Evolutionary conservation across 2,888 invertebrate genomes (phyloP).

Genomic region (Sesamia inferens): DNA sequence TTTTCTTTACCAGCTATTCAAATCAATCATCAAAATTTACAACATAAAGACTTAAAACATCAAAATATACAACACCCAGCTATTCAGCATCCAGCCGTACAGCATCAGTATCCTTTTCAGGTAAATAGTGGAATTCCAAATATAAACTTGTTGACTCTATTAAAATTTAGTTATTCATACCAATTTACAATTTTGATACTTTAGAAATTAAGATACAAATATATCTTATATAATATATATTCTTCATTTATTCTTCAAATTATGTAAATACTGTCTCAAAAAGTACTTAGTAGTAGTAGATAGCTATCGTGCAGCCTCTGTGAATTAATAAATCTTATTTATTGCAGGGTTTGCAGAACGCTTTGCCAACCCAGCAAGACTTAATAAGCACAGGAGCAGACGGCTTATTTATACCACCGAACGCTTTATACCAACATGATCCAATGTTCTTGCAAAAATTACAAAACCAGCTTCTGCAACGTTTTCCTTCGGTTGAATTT

Average conservation of each 20-base stretch:
- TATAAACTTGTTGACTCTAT: not conserved
- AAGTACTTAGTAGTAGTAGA: too few relatives aligned
- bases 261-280: not conserved
- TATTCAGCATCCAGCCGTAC: slow-evolving; percentile 74
- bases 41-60: slow-evolving; percentile 74
- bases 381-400: slow-evolving; percentile 79
- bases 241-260: too few relatives aligned
- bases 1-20: slow-evolving; percentile 82
- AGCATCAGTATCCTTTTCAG: slow-evolving; percentile 76
- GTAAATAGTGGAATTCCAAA: slow-evolving; percentile 57
- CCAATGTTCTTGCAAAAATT: slow-evolving; percentile 85
- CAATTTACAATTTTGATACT: not conserved
- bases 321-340: not conserved
- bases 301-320: too few relatives aligned
- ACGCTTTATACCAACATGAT: slow-evolving; percentile 88
- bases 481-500: slow-evolving; percentile 83
- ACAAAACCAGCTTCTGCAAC: slow-evolving; percentile 81
- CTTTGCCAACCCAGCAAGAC: slow-evolving; percentile 79
- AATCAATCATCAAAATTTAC: slow-evolving; percentile 81
- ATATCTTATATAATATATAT: too few relatives aligned
- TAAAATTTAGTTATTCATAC: not conserved
- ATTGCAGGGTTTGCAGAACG: slow-evolving; percentile 63
- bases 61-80: slow-evolving; percentile 48
- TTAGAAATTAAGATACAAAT: too few relatives aligned
- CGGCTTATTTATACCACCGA: slow-evolving; percentile 81